Evolutionary conservation across 2,797 vertebrate genomes (phyloP), one percentile per base, ranked within the genome.

Genomic region (Otus scops): DNA sequence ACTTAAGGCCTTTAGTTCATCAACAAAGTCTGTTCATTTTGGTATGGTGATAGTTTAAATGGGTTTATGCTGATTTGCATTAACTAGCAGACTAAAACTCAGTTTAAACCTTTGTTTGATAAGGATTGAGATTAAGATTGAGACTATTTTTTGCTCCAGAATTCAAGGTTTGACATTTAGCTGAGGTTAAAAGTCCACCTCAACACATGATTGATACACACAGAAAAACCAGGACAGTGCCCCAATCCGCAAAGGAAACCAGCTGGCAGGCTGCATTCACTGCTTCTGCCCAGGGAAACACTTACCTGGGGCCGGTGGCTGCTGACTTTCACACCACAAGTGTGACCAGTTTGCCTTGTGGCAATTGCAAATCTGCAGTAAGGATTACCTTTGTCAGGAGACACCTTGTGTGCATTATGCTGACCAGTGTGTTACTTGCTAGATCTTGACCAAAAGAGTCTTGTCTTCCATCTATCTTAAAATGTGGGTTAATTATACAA

Each of bases 211-310:
- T 11, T 9, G 4, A 64, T 11, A 13, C 8, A 18, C 19, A 32
- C 6, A 61, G 21, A 61, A 91, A 91, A 9, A 10, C 15, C 9
- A 23, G 0, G 3, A 26, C 9, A 30, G 13, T 1, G 0, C n/a
- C 91, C 28, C n/a, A 41, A 18, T n/a, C 4, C 32, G 34, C 24
- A 38, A 3, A 50, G 38, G 27, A 86, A 88, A 80, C 4, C 57
- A 61, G 12, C 32, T 50, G 36, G 30, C 12, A 87, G 13, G 30
- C 6, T 67, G 32, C 15, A 13, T 16, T 36, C 11, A 6, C 27
- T 45, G 41, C 18, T 51, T 43, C 36, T 64, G n/a, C 50, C 30
- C 45, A 61, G 30, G 50, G 7, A 54, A 28, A 54, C 0, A 0
- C 19, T 68, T 15, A 39, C 12, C 34, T 45, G 56, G 20, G 22